phyloP scores from a whole-genome alignment of 2,888 invertebrate genomes.

The Lasioglossum oenotherae region DNA sequence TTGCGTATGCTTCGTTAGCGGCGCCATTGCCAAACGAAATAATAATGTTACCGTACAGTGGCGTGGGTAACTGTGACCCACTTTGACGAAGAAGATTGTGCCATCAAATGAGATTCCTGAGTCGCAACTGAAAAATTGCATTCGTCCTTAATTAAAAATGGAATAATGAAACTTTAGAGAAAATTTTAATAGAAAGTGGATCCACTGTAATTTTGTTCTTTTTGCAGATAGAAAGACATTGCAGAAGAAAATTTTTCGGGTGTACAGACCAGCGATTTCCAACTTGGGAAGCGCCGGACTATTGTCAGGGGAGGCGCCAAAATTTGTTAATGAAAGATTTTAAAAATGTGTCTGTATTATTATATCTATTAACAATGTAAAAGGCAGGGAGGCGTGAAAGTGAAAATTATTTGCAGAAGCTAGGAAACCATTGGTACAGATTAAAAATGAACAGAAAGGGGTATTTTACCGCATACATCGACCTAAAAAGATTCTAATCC shows the following conservation, averaged over 20 bases:
- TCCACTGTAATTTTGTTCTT: background rate
- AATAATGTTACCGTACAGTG: background rate
- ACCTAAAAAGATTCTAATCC: conserved; percentile 1
- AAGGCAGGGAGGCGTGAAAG: no score
- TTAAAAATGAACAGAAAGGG: background rate
- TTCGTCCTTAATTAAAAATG: background rate
- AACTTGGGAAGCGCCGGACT: no score
- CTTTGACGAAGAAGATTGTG: background rate
- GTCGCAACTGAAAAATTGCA: background rate
- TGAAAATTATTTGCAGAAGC: no score
- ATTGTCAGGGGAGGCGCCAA: no score
- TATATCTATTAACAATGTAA: no score
- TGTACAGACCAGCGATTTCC: no score
- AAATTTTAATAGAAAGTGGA: background rate
- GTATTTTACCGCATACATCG: background rate
- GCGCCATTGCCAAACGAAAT: background rate
- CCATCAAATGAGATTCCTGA: background rate
- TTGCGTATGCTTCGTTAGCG: background rate
- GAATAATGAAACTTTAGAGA: background rate
- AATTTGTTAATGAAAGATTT: no score
- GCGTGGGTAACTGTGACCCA: background rate
- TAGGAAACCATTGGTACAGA: no score
- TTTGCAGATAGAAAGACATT: background rate
- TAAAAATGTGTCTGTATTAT: no score
- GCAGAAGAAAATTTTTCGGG: background rate